Base-by-base conservation (phyloP, 2,888 invertebrate species). In the Lepidochrysops patricia region DNA sequence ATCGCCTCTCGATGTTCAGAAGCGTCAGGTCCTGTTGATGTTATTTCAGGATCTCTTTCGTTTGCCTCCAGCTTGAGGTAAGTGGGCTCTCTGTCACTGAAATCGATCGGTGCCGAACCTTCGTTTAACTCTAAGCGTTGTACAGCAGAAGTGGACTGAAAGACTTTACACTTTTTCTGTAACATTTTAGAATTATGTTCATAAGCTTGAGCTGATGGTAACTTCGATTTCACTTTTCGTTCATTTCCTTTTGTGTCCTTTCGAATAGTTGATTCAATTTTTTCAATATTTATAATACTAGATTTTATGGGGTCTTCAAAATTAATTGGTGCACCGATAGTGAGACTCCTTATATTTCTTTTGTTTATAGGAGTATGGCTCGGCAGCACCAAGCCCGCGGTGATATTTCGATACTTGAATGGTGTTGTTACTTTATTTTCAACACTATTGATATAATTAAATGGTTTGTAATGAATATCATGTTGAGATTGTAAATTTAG, bases 261-360 rank as follows among this genome's bases (percentile, higher is more conserved):
- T 52, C 6, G 27, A 15, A n/a, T 13, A n/a, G 5, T 15, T 19
- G 7, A 13, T 27, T 52, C 7, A 4, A 26, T 50, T 13, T 13
- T 50, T 50, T 50, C 13, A 50, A 26, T 25, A 13, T 4, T 25
- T 26, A 26, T 19, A 19, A 23, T 43, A 9, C 43, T 23, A 23
- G 43, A 19, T 12, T 43, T 19, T 19, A 9, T 23, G 4, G 13
- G 13, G 7, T 27, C 26, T 15, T 23, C 4, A 12, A 26, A 13
- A 52, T 27, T 13, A 27, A 6, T 27, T n/a, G 23, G 19, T 32
- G 9, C 13, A 15, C 19, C 29, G 12, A 54, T 54, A 7, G 54
- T 54, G 7, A 54, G 54, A 32, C 54, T 54, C 29, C 54, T 29
- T 29, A 54, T 54, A 29, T 54, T 54, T 29, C 54, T 54, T 15